Conservation (phyloP, 2,888 invertebrate genomes). For the Tuberolachnus salignus region DNA sequence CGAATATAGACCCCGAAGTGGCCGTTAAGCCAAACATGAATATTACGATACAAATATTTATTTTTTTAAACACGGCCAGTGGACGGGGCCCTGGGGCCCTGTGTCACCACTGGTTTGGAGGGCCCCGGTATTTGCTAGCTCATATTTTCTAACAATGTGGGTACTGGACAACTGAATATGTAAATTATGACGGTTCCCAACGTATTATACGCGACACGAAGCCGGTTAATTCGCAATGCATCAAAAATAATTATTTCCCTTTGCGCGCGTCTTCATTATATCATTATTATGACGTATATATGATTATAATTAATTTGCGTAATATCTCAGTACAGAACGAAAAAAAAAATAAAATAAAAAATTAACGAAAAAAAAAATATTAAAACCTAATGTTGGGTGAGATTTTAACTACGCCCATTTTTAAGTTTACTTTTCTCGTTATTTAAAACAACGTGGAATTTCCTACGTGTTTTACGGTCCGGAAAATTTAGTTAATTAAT, state of each 20-base stretch:
- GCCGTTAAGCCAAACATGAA: too few species aligned
- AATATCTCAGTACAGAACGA: constrained; percentile 36
- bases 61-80: too few species aligned
- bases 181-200: too few species aligned
- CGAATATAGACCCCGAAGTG: too few species aligned
- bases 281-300: constrained; percentile 5
- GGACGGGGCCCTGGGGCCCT: too few species aligned
- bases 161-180: too few species aligned
- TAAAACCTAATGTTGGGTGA: constrained; percentile 42
- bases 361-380: constrained; percentile 17
- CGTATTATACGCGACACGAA: too few species aligned
- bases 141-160: too few species aligned
- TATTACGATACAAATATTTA: too few species aligned
- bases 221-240: constrained; percentile 15
- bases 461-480: constrained; percentile 50
- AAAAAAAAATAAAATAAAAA: constrained; percentile 2
- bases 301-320: constrained; percentile 39
- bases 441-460: constrained; percentile 1
- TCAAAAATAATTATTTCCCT: constrained; percentile 27
- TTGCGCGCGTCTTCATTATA: constrained; percentile 25
- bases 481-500: constrained; percentile 54
- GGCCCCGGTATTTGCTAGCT: too few species aligned
- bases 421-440: constrained; percentile 34
- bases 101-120: too few species aligned
- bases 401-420: constrained; percentile 37